These are phyloP conservation scores for Madoqua kirkii DNA, from an alignment of 2,113 vertebrate species.

Conservation along the genomic window DNA sequence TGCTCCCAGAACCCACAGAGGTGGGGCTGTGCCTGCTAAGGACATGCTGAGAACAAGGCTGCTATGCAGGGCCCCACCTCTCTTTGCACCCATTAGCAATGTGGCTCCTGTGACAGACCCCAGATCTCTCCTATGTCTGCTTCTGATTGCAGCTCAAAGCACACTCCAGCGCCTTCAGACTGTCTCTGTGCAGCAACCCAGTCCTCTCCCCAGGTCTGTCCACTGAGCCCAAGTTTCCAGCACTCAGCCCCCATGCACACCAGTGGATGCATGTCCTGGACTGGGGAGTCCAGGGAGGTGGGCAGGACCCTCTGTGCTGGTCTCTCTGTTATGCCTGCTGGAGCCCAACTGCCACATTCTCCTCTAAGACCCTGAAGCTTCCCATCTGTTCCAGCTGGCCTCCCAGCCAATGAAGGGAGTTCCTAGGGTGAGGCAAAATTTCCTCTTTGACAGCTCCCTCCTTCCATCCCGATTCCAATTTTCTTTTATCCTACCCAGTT, in stretches of 20 bases:
- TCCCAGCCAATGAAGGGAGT: background rate
- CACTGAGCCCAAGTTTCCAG: background rate
- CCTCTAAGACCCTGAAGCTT: background rate
- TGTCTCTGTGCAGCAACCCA: background rate
- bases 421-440: background rate
- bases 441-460: background rate
- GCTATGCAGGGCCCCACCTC: background rate
- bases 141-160: background rate
- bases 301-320: background rate
- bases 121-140: background rate
- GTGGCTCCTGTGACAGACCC: background rate
- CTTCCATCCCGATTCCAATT: background rate
- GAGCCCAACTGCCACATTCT: background rate
- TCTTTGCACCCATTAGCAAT: background rate
- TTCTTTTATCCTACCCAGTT: background rate
- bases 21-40: background rate
- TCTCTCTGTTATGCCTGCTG: background rate
- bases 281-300: background rate
- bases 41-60: background rate
- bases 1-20: background rate
- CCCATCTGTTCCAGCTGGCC: background rate
- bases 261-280: background rate
- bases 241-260: background rate
- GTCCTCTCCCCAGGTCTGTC: background rate
- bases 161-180: background rate